A percentile compares a stretch with the other conserved stretches of the same genome.
These are phyloP conservation scores for Drosophila mimica DNA, from an alignment of 2,888 invertebrate species.

Conservation along the genomic window DNA sequence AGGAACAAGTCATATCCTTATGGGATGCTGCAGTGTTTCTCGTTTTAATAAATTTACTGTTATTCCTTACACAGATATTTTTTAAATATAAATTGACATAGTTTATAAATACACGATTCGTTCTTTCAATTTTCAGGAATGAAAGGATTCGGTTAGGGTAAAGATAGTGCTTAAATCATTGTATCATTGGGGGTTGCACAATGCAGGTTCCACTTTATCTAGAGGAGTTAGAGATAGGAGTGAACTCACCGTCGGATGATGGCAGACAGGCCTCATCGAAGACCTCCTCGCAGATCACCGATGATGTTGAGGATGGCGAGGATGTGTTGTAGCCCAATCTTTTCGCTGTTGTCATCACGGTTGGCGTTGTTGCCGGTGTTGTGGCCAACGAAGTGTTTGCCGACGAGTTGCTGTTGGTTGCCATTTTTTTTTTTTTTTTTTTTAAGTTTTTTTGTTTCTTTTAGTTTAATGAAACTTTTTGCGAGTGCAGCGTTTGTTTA, in stretches of 20 bases:
- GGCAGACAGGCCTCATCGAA: constrained; percentile 94
- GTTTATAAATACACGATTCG: background rate
- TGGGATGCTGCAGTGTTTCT: background rate
- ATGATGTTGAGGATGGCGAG: constrained; percentile 77
- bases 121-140: background rate
- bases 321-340: constrained; percentile 67
- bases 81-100: background rate
- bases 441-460: background rate
- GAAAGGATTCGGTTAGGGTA: background rate
- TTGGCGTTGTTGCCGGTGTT: constrained; percentile 60
- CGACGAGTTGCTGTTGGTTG: constrained; percentile 52
- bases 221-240: background rate
- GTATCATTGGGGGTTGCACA: background rate
- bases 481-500: constrained; percentile 7
- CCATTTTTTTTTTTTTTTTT: constrained; percentile 25
- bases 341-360: constrained; percentile 56
- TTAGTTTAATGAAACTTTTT: background rate
- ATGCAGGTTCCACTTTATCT: background rate
- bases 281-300: constrained; percentile 91
- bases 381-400: constrained; percentile 63
- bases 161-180: background rate
- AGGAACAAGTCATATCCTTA: accelerated
- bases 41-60: background rate
- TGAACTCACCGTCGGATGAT: constrained; percentile 90
- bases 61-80: background rate